These are phyloP conservation scores for Phalera bucephala DNA, from an alignment of 2,888 invertebrate genomes.

Conservation along the genomic window DNA sequence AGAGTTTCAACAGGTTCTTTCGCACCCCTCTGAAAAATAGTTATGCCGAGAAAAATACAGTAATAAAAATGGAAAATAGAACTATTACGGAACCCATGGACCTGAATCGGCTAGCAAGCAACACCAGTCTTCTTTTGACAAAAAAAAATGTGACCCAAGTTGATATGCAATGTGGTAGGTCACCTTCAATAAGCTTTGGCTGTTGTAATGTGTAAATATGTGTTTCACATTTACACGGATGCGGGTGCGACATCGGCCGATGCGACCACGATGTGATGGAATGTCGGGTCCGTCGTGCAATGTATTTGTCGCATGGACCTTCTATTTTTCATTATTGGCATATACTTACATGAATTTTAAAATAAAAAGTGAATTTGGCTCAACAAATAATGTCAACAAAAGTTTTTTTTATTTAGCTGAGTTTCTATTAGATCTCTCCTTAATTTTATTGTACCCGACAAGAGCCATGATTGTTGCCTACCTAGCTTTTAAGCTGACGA, in stretches of 20 bases:
- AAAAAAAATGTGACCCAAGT: conserved; percentile 50
- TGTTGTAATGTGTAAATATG: conserved; percentile 67
- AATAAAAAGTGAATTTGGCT: too few relatives aligned
- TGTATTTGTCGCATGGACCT: conserved; percentile 6
- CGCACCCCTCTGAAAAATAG: too few relatives aligned
- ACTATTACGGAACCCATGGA: conserved; percentile 26
- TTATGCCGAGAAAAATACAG: too few relatives aligned
- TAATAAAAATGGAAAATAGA: background rate
- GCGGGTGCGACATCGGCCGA: conserved; percentile 17
- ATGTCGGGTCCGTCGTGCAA: conserved; percentile 18
- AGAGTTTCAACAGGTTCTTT: too few relatives aligned
- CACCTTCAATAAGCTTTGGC: conserved; percentile 55
- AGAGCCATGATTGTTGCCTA: too few relatives aligned
- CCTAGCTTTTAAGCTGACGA: too few relatives aligned
- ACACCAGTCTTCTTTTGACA: conserved; percentile 16
- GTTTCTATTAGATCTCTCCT: too few relatives aligned
- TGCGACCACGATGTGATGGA: conserved; percentile 22
- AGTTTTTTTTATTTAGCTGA: too few relatives aligned
- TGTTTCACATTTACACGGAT: conserved; percentile 55
- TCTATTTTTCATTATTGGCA: too few relatives aligned
- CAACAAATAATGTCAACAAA: too few relatives aligned
- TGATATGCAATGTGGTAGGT: conserved; percentile 64
- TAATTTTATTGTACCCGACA: too few relatives aligned
- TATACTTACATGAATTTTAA: too few relatives aligned
- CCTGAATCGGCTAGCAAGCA: conserved; percentile 4